phyloP scores from a whole-genome alignment of 2,113 vertebrate species.

The Sclerurus mexicanus region DNA sequence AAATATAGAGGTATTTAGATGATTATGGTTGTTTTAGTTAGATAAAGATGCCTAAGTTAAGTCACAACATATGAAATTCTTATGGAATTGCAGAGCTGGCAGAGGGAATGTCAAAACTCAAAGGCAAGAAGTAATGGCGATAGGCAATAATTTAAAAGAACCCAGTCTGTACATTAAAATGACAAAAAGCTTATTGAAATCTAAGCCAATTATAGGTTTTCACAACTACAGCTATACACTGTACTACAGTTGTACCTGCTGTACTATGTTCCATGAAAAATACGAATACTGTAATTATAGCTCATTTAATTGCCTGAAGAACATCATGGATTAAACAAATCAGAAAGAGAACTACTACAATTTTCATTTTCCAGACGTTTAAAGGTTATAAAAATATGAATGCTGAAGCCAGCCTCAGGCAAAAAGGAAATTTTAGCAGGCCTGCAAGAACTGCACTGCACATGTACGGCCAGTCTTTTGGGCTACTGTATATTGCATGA shows the following conservation, averaged over 20 bases:
- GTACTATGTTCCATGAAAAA: not conserved
- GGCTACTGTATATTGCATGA: not conserved
- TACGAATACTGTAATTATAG: not conserved
- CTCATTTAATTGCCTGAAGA: not conserved
- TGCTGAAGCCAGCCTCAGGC: not conserved
- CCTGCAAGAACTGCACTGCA: not conserved
- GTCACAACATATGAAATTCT: not conserved
- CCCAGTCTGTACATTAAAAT: not conserved
- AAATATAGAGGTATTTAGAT: not conserved
- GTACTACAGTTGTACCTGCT: fast-evolving
- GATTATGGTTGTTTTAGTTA: not conserved
- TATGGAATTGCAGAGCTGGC: not conserved
- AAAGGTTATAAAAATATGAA: not conserved
- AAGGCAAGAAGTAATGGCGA: not conserved
- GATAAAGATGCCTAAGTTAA: not conserved
- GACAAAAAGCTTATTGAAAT: not conserved
- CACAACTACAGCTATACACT: not conserved
- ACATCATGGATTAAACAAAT: not conserved
- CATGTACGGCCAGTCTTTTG: fast-evolving
- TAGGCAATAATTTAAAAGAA: not conserved
- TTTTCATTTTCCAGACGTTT: not conserved
- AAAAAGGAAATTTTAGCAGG: not conserved
- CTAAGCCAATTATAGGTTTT: not conserved
- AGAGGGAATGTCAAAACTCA: not conserved
- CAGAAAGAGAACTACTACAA: not conserved